A percentile compares a stretch with the other conserved stretches of the same genome.
Evolutionary conservation across 2,113 vertebrate genomes (phyloP).

Genomic region (Podilymbus podiceps): DNA sequence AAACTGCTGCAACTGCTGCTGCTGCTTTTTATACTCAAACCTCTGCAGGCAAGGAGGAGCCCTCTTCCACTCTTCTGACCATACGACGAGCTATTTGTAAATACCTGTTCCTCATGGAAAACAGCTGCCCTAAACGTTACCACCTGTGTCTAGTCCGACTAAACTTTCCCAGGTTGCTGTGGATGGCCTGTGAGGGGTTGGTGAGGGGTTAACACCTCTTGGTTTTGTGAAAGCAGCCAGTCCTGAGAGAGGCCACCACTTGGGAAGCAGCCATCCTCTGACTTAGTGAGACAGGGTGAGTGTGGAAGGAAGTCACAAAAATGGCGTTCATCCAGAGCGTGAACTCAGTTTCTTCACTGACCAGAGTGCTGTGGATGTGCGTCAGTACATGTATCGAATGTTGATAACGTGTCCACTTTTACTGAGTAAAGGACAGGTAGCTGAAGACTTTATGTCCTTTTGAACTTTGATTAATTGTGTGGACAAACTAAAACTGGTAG

Average conservation of each 20-base stretch:
- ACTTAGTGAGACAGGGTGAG: not conserved
- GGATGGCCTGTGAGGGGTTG: not conserved
- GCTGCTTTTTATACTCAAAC: not conserved
- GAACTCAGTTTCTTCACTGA: not conserved
- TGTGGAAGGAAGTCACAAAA: not conserved
- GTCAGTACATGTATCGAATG: not conserved
- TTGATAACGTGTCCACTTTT: not conserved
- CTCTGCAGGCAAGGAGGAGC: not conserved
- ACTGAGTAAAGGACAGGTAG: not conserved
- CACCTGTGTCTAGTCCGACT: not conserved
- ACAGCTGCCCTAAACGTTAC: not conserved
- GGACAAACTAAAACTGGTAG: not conserved
- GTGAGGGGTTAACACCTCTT: not conserved
- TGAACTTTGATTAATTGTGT: not conserved
- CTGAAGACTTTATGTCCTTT: not conserved
- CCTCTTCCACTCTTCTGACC: not conserved
- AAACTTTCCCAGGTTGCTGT: not conserved
- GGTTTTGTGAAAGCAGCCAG: not conserved
- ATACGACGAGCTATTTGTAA: not conserved
- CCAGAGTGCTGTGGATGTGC: not conserved
- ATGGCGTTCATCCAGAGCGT: not conserved
- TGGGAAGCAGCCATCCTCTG: not conserved
- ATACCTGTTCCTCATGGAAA: not conserved
- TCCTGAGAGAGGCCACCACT: not conserved
- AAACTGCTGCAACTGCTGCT: not conserved